These are phyloP conservation scores for Omphaloscelis lunosa DNA, from an alignment of 2,888 invertebrate species.

Conservation along the genomic window DNA sequence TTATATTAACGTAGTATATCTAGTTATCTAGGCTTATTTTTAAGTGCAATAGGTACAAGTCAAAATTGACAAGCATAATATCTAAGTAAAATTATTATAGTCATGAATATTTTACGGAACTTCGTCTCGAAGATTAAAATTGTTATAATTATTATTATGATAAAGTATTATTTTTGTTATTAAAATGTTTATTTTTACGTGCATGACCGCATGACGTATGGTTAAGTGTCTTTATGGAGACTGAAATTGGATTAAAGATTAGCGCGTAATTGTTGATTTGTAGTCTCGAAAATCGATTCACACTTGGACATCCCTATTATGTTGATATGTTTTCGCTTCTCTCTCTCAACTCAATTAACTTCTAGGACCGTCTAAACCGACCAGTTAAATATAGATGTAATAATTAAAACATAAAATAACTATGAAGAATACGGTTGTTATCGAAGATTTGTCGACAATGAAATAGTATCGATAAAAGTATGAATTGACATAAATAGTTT, in stretches of 20 bases:
- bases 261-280: slow-evolving; percentile 57
- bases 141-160: slow-evolving; percentile 60
- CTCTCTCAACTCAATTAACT: too few species aligned
- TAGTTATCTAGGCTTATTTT: slow-evolving; percentile 69
- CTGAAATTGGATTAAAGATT: slow-evolving; percentile 68
- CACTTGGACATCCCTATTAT: not conserved
- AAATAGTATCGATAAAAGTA: slow-evolving; percentile 7
- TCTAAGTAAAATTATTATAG: slow-evolving; percentile 59
- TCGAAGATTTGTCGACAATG: not conserved
- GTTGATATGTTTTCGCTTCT: slow-evolving; percentile 14
- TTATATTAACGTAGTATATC: slow-evolving; percentile 70
- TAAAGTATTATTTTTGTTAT: slow-evolving; percentile 68
- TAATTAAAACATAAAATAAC: not conserved
- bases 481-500: slow-evolving; percentile 8
- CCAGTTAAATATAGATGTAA: not conserved
- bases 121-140: slow-evolving; percentile 53
- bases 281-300: slow-evolving; percentile 2
- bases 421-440: not conserved
- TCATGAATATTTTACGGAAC: slow-evolving; percentile 47
- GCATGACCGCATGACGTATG: slow-evolving; percentile 67
- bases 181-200: slow-evolving; percentile 61
- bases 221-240: slow-evolving; percentile 68
- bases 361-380: not conserved
- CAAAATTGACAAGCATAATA: slow-evolving; percentile 77
- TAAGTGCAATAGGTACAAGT: slow-evolving; percentile 87